phyloP scores from a whole-genome alignment of 1,140 invertebrate species.

The Drosophila neocordata region DNA sequence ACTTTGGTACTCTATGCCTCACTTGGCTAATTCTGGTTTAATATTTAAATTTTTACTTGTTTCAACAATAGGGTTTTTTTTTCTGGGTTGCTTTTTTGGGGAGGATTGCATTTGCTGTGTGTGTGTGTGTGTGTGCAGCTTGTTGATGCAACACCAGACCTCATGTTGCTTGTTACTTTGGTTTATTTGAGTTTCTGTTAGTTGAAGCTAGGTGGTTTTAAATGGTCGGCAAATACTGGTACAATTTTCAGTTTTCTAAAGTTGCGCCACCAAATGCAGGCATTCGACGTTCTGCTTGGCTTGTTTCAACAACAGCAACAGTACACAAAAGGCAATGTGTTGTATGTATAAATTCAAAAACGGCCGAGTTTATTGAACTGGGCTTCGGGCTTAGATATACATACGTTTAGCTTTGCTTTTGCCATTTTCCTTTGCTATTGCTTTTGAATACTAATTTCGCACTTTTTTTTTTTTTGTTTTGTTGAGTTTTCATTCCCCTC shows the following conservation, averaged over 20 bases:
- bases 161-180: conserved; percentile 21
- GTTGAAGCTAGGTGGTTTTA: not conserved
- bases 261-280: conserved; percentile 47
- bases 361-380: conserved; percentile 73
- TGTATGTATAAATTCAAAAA: conserved; percentile 67
- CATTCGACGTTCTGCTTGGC: conserved; percentile 67
- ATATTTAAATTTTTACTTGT: conserved; percentile 68
- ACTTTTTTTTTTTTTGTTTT: conserved; percentile 11
- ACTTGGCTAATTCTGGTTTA: conserved; percentile 72
- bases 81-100: conserved; percentile 1
- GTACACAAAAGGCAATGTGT: conserved; percentile 51
- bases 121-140: conserved; percentile 6
- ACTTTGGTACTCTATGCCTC: conserved; percentile 42
- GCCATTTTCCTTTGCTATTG: conserved; percentile 19
- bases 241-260: conserved; percentile 60
- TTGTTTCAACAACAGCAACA: conserved; percentile 48
- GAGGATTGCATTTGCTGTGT: conserved; percentile 17
- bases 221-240: conserved; percentile 18
- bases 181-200: conserved; percentile 3
- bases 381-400: conserved; percentile 53
- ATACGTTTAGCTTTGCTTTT: conserved; percentile 26
- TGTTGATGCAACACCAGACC: conserved; percentile 43
- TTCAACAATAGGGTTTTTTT: conserved; percentile 24
- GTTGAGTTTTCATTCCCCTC: not conserved
- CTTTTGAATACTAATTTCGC: conserved; percentile 43